These are phyloP conservation scores for Zelostemma sp. DNA, from an alignment of 1,140 invertebrate genomes.

Conservation along the genomic window DNA sequence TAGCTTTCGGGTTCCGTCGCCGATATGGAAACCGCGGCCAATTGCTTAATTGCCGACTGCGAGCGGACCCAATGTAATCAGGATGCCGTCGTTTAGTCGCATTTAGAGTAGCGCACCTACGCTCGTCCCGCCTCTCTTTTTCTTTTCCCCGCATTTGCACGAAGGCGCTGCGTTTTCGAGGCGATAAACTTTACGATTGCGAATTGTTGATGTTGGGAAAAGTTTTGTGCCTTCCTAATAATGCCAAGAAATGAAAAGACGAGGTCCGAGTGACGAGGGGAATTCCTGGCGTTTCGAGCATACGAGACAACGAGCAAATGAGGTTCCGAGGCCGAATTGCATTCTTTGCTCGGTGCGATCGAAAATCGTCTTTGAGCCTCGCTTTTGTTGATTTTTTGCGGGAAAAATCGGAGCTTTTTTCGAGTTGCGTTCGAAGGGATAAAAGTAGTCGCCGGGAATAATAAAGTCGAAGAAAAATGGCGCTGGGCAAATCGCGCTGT, in stretches of 20 bases:
- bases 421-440: too few species aligned
- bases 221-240: too few species aligned
- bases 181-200: too few species aligned
- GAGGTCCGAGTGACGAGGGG: conserved; percentile 26
- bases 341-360: conserved; percentile 31
- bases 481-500: too few species aligned
- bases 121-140: conserved; percentile 51
- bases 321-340: conserved; percentile 41
- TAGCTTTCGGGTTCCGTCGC: conserved; percentile 52
- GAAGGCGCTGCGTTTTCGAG: too few species aligned
- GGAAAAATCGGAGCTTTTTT: too few species aligned
- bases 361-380: too few species aligned
- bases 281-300: conserved; percentile 43
- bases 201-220: too few species aligned
- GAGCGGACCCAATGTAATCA: conserved; percentile 59
- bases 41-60: conserved; percentile 65
- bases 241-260: too few species aligned
- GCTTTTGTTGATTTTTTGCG: too few species aligned
- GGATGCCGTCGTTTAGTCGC: conserved; percentile 65
- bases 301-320: conserved; percentile 37
- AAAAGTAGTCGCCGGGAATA: too few species aligned
- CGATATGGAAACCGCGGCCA: conserved; percentile 64
- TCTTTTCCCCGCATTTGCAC: conserved; percentile 43
- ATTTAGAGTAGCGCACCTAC: conserved; percentile 61
- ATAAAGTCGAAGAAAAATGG: too few species aligned